Base-by-base conservation (phyloP, 2,113 vertebrate species). In the Scophthalmus maximus region DNA sequence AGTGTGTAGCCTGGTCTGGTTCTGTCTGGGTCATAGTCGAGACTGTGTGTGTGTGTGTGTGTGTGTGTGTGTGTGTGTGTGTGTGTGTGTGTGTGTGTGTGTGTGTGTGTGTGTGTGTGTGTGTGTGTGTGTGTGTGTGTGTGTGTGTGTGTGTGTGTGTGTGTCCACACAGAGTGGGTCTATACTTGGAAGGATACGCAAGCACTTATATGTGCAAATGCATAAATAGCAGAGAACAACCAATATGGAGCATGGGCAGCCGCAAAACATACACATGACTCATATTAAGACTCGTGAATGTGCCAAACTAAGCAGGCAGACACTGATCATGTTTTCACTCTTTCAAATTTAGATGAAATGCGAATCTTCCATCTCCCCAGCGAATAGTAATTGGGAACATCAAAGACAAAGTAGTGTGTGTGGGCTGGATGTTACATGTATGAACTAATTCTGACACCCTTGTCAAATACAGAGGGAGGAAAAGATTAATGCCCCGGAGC, bases 1-100 rank as follows among this genome's bases (percentile, higher is more conserved):
- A 88, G 80, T 87, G 87, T 85, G 89, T 82, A 84, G 81, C 84
- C 78, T 77, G 83, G 80, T 89, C 70, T 81, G 85, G 75, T 82
- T 83, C 73, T 83, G 89, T 90, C 91, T 89, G 88, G 88, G 84
- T 82, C 78, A 82, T 59, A 71, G 73, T 83, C 12, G 55, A 82
- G 81, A 71, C 64, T 79, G 38, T 68, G 58, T 27, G 63, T 67
- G 38, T 67, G 65, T 27, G 63, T 66, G 42, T 68, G 65, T 68
- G 46, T 50, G 53, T 42, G 40, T 61, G 30, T 44, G 52, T 70
- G 73, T 46, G 38, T 59, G 40, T 49, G 22, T 50, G 14, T 34
- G 3, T 63, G n/a, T n/a, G 12, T 68, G 57, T 60, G 3, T 60
- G 65, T 63, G 6, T 68, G 26, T 69, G 32, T 72, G 61, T 70